Conservation (phyloP, 1,140 invertebrate genomes). For the Episyrphus balteatus region DNA sequence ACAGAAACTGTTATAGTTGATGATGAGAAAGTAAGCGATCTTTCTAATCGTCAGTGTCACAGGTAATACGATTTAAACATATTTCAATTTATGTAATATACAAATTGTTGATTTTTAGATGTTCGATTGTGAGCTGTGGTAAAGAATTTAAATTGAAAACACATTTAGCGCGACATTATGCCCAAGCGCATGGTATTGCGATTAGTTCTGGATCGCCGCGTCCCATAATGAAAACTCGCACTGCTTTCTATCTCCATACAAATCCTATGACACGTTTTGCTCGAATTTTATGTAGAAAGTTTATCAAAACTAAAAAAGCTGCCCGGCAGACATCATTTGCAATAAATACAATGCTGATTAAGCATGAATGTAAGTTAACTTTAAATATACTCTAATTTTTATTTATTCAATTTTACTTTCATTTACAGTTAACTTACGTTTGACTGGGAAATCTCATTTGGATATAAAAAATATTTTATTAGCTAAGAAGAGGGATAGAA, state of each 20-base stretch:
- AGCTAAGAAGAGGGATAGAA: conserved; percentile 45
- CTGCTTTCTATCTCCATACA: conserved; percentile 87
- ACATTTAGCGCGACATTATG: conserved; percentile 83
- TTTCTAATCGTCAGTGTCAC: conserved; percentile 36
- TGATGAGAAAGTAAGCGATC: conserved; percentile 38
- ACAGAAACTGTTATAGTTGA: conserved; percentile 27
- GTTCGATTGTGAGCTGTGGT: conserved; percentile 77
- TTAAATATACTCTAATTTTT: neutral
- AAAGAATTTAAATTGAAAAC: conserved; percentile 92
- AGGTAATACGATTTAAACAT: conserved; percentile 14
- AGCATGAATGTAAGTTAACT: conserved; percentile 63
- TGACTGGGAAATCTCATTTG: conserved; percentile 46
- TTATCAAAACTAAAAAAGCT: conserved; percentile 73
- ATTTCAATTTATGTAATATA: neutral
- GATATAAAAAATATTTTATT: conserved; percentile 49
- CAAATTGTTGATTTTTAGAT: conserved; percentile 41
- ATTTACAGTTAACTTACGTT: conserved; percentile 46
- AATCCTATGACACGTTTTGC: conserved; percentile 80
- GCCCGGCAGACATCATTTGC: conserved; percentile 78
- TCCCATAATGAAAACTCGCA: conserved; percentile 92
- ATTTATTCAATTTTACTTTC: neutral
- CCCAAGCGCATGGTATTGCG: conserved; percentile 72
- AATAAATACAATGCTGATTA: conserved; percentile 73
- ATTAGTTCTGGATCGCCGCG: conserved; percentile 64
- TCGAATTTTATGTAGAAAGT: conserved; percentile 67